Percentiles rank a stretch among this genome's conserved stretches.
These are phyloP conservation scores for Cephus nigrinus DNA, from an alignment of 2,888 invertebrate species.

Conservation along the genomic window DNA sequence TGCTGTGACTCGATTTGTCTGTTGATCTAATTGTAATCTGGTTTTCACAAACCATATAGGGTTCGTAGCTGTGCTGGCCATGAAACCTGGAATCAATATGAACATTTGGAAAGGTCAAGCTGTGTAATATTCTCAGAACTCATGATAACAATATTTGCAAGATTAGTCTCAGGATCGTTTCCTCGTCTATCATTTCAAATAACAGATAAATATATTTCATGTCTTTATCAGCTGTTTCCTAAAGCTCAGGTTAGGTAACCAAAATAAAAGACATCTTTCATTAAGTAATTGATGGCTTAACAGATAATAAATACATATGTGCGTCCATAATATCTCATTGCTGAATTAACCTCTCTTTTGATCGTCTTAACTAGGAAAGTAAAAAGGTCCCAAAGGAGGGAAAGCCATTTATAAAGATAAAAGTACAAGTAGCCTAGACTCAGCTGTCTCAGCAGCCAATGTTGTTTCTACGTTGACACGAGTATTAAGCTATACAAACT, in stretches of 20 bases:
- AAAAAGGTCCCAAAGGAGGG: too few relatives aligned
- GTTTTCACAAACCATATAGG: constrained; percentile 99
- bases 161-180: background rate
- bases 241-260: background rate
- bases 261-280: background rate
- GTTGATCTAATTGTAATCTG: constrained; percentile 90
- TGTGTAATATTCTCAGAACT: too few relatives aligned
- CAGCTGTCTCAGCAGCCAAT: too few relatives aligned
- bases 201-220: background rate
- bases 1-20: constrained; percentile 74
- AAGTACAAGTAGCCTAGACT: background rate
- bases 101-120: background rate
- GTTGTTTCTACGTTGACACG: too few relatives aligned
- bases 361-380: background rate
- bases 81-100: constrained; percentile 78
- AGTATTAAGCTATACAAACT: background rate
- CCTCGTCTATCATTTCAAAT: background rate
- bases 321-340: too few relatives aligned
- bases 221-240: background rate
- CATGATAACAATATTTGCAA: background rate
- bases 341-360: background rate
- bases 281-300: background rate
- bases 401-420: background rate
- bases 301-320: background rate
- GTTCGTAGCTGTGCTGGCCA: constrained; percentile 95